Evolutionary conservation across 2,888 invertebrate species (phyloP).

Genomic region (Chymomyza procnemis): DNA sequence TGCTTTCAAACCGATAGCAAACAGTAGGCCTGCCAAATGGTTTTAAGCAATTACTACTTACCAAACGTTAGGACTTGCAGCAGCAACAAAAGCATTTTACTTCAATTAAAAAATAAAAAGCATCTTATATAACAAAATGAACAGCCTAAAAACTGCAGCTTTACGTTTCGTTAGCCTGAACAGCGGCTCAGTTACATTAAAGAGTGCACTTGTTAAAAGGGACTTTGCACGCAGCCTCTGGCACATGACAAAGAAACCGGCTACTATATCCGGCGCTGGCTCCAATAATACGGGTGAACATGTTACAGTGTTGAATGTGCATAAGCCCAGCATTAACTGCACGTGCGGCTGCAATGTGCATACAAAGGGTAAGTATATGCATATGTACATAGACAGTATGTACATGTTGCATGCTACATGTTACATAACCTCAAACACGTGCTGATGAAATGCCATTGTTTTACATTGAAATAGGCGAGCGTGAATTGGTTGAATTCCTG

Average conservation of each 20-base stretch:
- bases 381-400: neutral
- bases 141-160: slow-evolving; percentile 83
- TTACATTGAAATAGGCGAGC: slow-evolving; percentile 82
- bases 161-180: slow-evolving; percentile 79
- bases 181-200: slow-evolving; percentile 49
- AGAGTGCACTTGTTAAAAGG: slow-evolving; percentile 79
- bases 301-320: slow-evolving; percentile 78
- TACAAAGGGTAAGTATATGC: slow-evolving; percentile 83
- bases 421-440: slow-evolving; percentile 74
- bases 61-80: neutral
- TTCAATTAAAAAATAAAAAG: neutral
- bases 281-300: slow-evolving; percentile 46
- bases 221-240: slow-evolving; percentile 85
- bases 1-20: neutral
- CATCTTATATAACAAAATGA: slow-evolving; percentile 81
- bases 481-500: slow-evolving; percentile 92
- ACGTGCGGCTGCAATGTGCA: slow-evolving; percentile 87
- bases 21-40: neutral
- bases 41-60: slow-evolving; percentile 27
- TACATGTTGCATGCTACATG: neutral
- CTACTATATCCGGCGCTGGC: slow-evolving; percentile 63
- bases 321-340: slow-evolving; percentile 83
- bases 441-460: slow-evolving; percentile 30
- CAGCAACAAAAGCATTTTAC: slow-evolving; percentile 49
- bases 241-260: slow-evolving; percentile 82